Evolutionary conservation across 2,113 vertebrate species (phyloP), one percentile per base, ranked within the genome.

Genomic region (Strix uralensis): DNA sequence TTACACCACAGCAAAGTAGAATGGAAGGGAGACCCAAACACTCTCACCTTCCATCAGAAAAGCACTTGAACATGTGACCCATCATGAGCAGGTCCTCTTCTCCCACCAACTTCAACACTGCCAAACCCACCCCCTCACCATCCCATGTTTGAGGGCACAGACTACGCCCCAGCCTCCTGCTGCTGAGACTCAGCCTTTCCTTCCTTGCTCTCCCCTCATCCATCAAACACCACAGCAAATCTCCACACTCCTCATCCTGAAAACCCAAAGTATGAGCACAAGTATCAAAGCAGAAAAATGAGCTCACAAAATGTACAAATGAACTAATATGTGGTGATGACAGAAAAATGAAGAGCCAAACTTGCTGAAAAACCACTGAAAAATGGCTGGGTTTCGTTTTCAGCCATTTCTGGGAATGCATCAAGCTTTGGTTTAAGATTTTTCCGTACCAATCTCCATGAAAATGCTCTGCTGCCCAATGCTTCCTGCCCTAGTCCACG

Each of bases 321-420:
- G 34, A 69, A 52, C 52, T 69, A 44, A 18, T 29, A 81, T 72
- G 25, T 49, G 67, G 59, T 40, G 61, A 75, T 22, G 80, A 69
- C 40, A 72, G 52, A 75, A 59, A 75, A 86, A 40, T 1, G 15
- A 55, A 77, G 42, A 81, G 40, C 22, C 81, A 96, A 86, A 90
- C 36, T 58, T 86, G 40, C 46, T 55, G 63, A 62, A 81, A 95
- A 88, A 16, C 1, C 65, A 82, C 11, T 61, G 62, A 73, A 83
- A 88, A 78, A 87, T 26, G 47, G 5, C 26, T 44, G 34, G 19
- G 62, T 18, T 92, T 62, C 5, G 4, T 32, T 81, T 81, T 58
- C 47, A 61, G 51, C 25, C 66, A 78, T 91, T 93, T 81, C 72
- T 95, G 82, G 73, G 89, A 82, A 92, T 16, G 26, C 49, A 78